Base-by-base conservation (phyloP, 2,888 invertebrate genomes). In the Steinernema carpocapsae region DNA sequence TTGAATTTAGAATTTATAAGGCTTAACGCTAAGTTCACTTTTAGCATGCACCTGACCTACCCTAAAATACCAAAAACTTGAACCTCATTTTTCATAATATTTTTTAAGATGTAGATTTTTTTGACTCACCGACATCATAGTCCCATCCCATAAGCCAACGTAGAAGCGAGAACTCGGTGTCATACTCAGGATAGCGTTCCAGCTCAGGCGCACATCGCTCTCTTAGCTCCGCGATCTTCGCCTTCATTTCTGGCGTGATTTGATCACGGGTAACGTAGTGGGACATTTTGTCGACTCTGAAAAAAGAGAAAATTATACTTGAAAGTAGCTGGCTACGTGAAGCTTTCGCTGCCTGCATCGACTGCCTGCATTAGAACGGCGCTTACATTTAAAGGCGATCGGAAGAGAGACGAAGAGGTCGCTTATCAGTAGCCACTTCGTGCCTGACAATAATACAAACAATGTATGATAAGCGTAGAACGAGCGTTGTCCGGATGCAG, bases 111-210 rank as follows among this genome's bases (percentile, higher is more conserved):
- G n/a, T n/a, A n/a, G n/a, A n/a, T n/a, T n/a, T n/a, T n/a, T n/a
- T n/a, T 71, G 32, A 70, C 74, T 32, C 48, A 83, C 84, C 84
- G 70, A 85, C 81, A 70, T 84, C 78, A 74, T 83, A 83, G 72
- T 85, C 83, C 83, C 83, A 85, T 73, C 85, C 85, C 76, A 80
- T 79, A 1, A 85, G 76, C 85, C 85, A 85, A 3, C 85, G 81
- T 7, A 84, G 77, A 22, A 85, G 72, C 1, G 81, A 80, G 70
- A 84, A 83, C 46, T 85, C 83, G 17, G 83, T 83, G 70, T 82
- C 79, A 76, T 81, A 83, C 43, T 79, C 56, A 14, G 76, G 72
- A 19, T 80, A 76, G 17, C 73, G 70, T 19, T 73, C 71, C 29
- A 79, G 73, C 24, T 80, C 74, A 0, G 78, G 73, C 26, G 78